These are phyloP conservation scores for Rynchops niger DNA, from an alignment of 2,113 vertebrate species.

Conservation along the genomic window DNA sequence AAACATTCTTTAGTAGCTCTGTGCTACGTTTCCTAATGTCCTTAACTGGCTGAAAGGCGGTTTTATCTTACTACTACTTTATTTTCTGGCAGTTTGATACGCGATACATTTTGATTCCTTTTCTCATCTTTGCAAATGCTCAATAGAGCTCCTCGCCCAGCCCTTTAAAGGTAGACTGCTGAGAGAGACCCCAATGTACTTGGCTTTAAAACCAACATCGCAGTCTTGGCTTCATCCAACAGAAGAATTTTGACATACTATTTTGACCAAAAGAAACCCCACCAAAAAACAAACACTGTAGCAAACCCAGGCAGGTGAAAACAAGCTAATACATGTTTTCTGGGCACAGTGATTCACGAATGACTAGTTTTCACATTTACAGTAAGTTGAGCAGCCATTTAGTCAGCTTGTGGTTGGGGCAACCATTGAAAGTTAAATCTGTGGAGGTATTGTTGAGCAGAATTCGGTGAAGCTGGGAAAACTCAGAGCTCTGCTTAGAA, in stretches of 20 bases:
- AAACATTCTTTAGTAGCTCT: neutral
- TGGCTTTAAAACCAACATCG: neutral
- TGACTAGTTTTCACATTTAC: neutral
- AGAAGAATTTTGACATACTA: neutral
- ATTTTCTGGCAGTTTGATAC: neutral
- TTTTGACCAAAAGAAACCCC: neutral
- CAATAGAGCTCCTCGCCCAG: neutral
- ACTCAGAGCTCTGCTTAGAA: neutral
- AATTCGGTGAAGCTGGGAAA: neutral
- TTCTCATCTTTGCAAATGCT: neutral
- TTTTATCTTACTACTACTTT: neutral
- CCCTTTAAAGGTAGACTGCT: neutral
- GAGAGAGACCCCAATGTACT: neutral
- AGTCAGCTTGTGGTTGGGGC: neutral
- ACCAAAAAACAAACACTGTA: neutral
- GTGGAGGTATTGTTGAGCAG: neutral
- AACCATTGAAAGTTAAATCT: neutral
- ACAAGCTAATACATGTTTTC: neutral
- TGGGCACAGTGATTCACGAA: neutral
- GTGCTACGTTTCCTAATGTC: neutral
- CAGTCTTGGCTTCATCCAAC: neutral
- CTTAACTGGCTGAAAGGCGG: neutral
- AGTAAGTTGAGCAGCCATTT: conserved; percentile 22
- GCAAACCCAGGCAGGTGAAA: neutral
- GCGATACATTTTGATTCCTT: neutral